These are phyloP conservation scores for Brienomyrus brachyistius DNA, from an alignment of 2,113 vertebrate genomes.

Conservation along the genomic window DNA sequence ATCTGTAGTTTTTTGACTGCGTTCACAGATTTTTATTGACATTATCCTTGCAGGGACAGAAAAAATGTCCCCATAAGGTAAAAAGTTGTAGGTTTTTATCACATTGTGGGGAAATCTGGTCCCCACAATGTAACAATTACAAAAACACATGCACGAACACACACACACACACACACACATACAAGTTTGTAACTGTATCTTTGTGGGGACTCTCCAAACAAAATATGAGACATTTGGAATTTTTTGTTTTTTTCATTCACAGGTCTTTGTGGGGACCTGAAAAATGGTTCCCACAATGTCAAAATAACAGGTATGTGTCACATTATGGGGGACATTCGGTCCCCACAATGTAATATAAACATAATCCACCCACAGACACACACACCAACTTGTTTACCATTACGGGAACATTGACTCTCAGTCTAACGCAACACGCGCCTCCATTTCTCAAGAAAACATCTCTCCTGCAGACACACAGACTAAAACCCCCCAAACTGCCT, in stretches of 20 bases:
- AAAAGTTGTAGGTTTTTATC: not conserved
- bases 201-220: too few species aligned
- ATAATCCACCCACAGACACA: not conserved
- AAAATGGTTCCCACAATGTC: too few species aligned
- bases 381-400: not conserved
- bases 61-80: not conserved
- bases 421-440: not conserved
- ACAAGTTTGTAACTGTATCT: too few species aligned
- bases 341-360: not conserved
- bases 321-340: not conserved
- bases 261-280: too few species aligned
- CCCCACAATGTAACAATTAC: not conserved
- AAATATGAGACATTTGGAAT: too few species aligned
- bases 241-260: too few species aligned
- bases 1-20: not conserved
- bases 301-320: not conserved
- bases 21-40: not conserved
- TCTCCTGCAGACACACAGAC: not conserved
- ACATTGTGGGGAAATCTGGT: not conserved
- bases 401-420: not conserved
- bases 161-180: not conserved
- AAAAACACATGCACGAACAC: too few species aligned
- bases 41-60: not conserved
- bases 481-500: too few species aligned
- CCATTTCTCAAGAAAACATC: not conserved